Base-by-base conservation (phyloP, 2,113 vertebrate genomes). In the Pseudorasbora parva region DNA sequence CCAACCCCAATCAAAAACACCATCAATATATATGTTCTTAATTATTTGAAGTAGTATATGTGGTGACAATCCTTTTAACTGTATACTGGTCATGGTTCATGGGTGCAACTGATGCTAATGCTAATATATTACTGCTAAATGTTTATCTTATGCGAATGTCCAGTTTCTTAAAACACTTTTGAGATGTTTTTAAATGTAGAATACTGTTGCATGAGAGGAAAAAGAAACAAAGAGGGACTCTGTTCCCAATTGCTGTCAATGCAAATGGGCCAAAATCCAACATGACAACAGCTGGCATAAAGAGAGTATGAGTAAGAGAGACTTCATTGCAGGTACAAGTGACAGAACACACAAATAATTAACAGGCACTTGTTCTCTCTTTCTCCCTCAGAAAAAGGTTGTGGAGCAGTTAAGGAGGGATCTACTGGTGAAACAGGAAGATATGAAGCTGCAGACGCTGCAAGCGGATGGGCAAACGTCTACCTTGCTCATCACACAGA, bases 401-500 rank as follows among this genome's bases (percentile, higher is more conserved):
- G 90, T 91, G 69, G 90, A 91, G 81, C 90, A 91, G 84, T 77
- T 91, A 86, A 86, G 90, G 51, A 91, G 88, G 78, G 90, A 91
- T 78, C 82, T 91, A 54, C 79, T 91, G 78, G 89, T 90, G 78
- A 91, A 89, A 82, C 88, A 91, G 83, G 90, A 91, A 1, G 90
- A 90, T 54, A 74, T 88, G 83, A 86, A 85, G 72, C 71, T 86
- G 30, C 87, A 88, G 87, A 78, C 84, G 1, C 81, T 83, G 25
- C 87, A 85, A 84, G 57, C 84, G 1, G 88, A 90, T 14, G 82
- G 85, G 56, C 88, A 89, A 82, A 85, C 60, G 17, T 81, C 85
- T 19, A 81, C 85, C 5, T 69, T 87, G 84, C 85, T 88, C 27
- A 85, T 85, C 23, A 79, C 73, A 71, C 88, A 88, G 37, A 86